Evolutionary conservation across 1,140 invertebrate genomes (phyloP).

Genomic region (Polypedilum pembai): DNA sequence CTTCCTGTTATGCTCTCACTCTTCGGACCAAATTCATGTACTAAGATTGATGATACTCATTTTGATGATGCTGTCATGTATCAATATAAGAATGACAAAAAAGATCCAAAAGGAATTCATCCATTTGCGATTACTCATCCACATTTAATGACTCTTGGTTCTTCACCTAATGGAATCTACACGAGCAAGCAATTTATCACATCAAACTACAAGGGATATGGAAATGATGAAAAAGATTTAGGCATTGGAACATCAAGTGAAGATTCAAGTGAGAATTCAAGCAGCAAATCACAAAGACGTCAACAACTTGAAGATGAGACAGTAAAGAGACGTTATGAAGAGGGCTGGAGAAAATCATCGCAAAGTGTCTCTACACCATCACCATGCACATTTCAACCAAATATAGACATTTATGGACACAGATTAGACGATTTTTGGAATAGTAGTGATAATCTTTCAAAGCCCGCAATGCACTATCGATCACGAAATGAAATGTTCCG

Average conservation of each 20-base stretch:
- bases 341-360: conserved; percentile 60
- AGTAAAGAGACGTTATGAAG: conserved; percentile 52
- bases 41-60: conserved; percentile 42
- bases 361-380: neutral
- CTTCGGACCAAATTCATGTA: conserved; percentile 73
- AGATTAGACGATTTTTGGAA: conserved; percentile 13
- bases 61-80: conserved; percentile 41
- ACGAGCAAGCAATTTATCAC: conserved; percentile 48
- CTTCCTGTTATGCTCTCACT: conserved; percentile 86
- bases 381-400: conserved; percentile 1
- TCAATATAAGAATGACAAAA: conserved; percentile 43
- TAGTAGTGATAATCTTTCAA: neutral
- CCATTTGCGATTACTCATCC: conserved; percentile 71
- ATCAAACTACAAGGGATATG: conserved; percentile 51
- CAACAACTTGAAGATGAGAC: conserved; percentile 52
- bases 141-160: conserved; percentile 44
- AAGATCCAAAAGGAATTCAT: conserved; percentile 56
- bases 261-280: conserved; percentile 65
- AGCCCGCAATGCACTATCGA: neutral
- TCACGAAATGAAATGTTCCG: neutral
- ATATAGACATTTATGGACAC: neutral
- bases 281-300: conserved; percentile 57
- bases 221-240: conserved; percentile 66
- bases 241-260: conserved; percentile 79
- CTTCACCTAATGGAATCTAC: conserved; percentile 51